phyloP scores from a whole-genome alignment of 37 sponge, comb jelly and placozoan genomes.

The Halichondria panicea region DNA sequence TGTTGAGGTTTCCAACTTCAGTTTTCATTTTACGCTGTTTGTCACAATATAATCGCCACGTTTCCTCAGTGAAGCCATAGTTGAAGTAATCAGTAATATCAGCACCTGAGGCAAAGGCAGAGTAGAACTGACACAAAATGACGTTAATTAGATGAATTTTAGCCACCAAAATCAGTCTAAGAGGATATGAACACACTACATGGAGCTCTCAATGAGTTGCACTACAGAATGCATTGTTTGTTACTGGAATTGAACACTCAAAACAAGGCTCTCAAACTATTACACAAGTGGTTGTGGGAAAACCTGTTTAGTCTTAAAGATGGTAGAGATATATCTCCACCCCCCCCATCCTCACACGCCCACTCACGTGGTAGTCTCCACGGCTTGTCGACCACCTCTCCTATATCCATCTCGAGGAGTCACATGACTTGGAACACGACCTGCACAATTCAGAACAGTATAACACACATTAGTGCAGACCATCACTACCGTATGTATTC shows the following conservation, averaged over 20 bases:
- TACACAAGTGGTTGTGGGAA: too few species aligned
- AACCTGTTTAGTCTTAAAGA: too few species aligned
- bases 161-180: too few species aligned
- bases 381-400: constrained; percentile 83
- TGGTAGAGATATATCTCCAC: too few species aligned
- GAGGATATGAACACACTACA: too few species aligned
- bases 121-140: neutral
- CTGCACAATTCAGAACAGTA: neutral
- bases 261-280: too few species aligned
- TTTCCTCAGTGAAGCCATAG: constrained; percentile 98
- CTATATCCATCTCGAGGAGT: constrained; percentile 85
- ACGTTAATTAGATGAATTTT: neutral
- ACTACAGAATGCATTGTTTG: too few species aligned
- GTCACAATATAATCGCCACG: constrained; percentile 95
- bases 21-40: constrained; percentile 80
- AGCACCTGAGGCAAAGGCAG: constrained; percentile 65
- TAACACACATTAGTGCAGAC: too few species aligned
- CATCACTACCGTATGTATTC: neutral
- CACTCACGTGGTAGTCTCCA: constrained; percentile 92
- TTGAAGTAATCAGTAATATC: constrained; percentile 99
- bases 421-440: constrained; percentile 18
- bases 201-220: too few species aligned
- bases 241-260: too few species aligned
- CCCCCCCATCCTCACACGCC: too few species aligned
- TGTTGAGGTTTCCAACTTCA: constrained; percentile 62